Evolutionary conservation across 2,797 vertebrate genomes (phyloP).

Genomic region (Neosilurus hyrtlii): DNA sequence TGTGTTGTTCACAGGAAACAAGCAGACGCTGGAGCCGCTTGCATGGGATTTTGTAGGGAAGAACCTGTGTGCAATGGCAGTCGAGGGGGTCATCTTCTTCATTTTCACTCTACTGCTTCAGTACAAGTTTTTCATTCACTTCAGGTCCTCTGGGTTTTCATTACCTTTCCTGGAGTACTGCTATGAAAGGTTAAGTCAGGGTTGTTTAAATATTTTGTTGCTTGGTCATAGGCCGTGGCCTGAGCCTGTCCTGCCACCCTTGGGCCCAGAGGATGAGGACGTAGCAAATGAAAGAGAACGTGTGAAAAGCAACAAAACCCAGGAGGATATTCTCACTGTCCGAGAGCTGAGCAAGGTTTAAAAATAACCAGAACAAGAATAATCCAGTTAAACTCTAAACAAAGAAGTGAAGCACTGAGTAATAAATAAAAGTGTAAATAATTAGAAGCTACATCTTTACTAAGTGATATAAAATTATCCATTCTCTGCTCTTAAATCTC

Average conservation of each 20-base stretch:
- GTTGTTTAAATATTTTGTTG: background rate
- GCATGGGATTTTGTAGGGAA: conserved; percentile 87
- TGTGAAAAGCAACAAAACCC: conserved; percentile 66
- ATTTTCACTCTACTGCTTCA: conserved; percentile 85
- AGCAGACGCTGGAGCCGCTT: conserved; percentile 77
- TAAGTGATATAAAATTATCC: background rate
- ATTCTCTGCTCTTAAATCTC: conserved; percentile 14
- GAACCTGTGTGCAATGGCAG: conserved; percentile 87
- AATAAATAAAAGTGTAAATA: background rate
- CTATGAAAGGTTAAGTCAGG: background rate
- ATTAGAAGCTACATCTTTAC: background rate
- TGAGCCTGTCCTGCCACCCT: conserved; percentile 62
- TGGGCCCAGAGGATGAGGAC: conserved; percentile 81
- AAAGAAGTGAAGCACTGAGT: background rate
- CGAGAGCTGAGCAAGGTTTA: conserved; percentile 85
- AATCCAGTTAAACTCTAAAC: background rate
- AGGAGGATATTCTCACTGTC: conserved; percentile 78
- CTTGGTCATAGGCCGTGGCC: conserved; percentile 64
- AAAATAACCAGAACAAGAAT: background rate
- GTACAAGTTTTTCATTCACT: conserved; percentile 75
- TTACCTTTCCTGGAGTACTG: background rate
- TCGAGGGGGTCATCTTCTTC: conserved; percentile 83
- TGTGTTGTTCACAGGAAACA: conserved; percentile 71
- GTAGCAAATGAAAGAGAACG: conserved; percentile 79
- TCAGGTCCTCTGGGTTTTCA: conserved; percentile 62